A percentile compares a stretch with the other conserved stretches of the same genome.
Conservation (phyloP, 53 echinoderm and acorn worm genomes). For the Mesocentrotus franciscanus region DNA sequence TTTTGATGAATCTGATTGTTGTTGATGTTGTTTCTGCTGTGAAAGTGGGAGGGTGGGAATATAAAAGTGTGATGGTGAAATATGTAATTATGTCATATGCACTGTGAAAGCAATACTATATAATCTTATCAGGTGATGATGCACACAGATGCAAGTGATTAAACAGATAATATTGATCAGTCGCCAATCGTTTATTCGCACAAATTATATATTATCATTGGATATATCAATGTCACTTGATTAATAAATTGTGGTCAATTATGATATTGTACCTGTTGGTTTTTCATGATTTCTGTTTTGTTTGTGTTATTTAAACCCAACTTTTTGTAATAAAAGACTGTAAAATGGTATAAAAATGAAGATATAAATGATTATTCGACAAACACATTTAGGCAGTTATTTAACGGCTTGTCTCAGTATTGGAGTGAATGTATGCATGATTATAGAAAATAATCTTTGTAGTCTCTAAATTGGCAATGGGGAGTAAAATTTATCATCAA, state of each 20-base stretch:
- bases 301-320: neutral
- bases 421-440: too few relatives aligned
- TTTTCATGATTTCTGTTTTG: neutral
- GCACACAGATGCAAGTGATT: neutral
- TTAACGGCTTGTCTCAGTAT: too few relatives aligned
- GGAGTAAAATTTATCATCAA: too few relatives aligned
- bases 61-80: neutral
- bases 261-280: neutral
- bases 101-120: neutral
- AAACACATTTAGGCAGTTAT: too few relatives aligned
- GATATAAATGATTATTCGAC: too few relatives aligned
- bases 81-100: neutral
- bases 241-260: constrained; percentile 31
- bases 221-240: constrained; percentile 2
- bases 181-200: neutral
- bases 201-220: constrained; percentile 29
- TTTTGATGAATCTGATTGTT: neutral
- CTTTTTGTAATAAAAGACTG: too few relatives aligned
- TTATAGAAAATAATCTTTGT: too few relatives aligned
- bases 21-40: neutral
- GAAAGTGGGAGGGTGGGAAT: neutral
- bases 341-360: too few relatives aligned
- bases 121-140: neutral
- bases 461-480: too few relatives aligned
- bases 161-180: neutral